Percentiles rank a stretch among this genome's conserved stretches.
Evolutionary conservation across 2,113 vertebrate species (phyloP).

Genomic region (Melospiza melodia): DNA sequence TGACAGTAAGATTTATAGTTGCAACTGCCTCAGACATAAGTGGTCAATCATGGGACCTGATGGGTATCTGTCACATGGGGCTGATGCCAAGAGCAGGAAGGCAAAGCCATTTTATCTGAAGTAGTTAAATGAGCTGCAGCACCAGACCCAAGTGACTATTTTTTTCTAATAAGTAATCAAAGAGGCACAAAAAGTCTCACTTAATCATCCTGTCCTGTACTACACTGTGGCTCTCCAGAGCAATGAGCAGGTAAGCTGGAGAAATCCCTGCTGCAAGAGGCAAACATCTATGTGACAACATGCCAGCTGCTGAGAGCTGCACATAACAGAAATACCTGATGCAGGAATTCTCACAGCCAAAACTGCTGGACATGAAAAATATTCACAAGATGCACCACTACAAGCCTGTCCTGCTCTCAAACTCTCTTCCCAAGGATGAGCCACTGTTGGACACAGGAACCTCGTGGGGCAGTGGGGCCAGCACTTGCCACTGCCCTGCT

Average conservation of each 20-base stretch:
- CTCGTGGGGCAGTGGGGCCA: fast-evolving
- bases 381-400: not conserved
- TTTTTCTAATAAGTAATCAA: not conserved
- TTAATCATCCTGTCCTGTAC: not conserved
- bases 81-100: not conserved
- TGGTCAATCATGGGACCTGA: not conserved
- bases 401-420: not conserved
- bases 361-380: not conserved
- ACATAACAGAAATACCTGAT: not conserved
- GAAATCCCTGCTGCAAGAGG: not conserved
- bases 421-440: fast-evolving
- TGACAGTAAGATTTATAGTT: not conserved
- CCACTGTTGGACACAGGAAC: fast-evolving
- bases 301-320: not conserved
- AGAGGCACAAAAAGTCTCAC: not conserved
- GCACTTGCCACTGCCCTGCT: not conserved
- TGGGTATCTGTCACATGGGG: not conserved
- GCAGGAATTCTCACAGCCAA: not conserved
- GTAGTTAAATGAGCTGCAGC: not conserved
- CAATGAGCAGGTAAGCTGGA: not conserved
- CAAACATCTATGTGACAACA: not conserved
- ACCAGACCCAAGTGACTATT: not conserved
- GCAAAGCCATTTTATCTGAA: not conserved
- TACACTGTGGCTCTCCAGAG: not conserved
- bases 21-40: not conserved